Evolutionary conservation across 2,797 vertebrate genomes (phyloP), one percentile per base, ranked within the genome.

Genomic region (Tenualosa thibaudeaui): DNA sequence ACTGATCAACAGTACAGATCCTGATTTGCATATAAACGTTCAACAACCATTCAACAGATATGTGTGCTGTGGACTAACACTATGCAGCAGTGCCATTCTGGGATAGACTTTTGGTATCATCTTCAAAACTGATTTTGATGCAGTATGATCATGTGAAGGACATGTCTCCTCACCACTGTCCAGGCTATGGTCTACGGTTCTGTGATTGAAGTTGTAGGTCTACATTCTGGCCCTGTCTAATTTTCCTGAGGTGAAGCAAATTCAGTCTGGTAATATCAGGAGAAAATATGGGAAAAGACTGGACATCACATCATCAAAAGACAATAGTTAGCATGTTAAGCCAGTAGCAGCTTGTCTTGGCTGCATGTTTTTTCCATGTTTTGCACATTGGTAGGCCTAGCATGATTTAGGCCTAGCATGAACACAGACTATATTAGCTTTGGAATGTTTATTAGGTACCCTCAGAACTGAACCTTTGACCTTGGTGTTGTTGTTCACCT

Each of bases 21-120:
- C 68, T 43, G 40, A 75, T 75, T 75, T 75, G 68, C 68, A 75
- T 75, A 75, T 75, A 75, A 15, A 75, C 19, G 31, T 71, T 5
- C 68, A 56, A 19, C 12, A 12, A 43, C 15, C 68, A 75, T 31
- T 43, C 40, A 43, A 71, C 26, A 71, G 68, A 40, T 75, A 31
- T 75, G 68, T 75, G 40, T 75, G 43, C 31, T 40, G 31, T 15
- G 31, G 15, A 75, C 26, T 17, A 75, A 37, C 17, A 75, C 2
- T 6, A 17, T 75, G 68, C 12, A 75, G 19, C 68, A 75, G n/a
- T 58, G 22, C 6, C 56, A 22, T 58, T 75, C 40, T 75, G 6
- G 31, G 68, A 40, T 12, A 37, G 40, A 13, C 62, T 40, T 40
- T 40, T 75, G 68, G 3, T 75, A 37, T 75, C 5, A 6, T 75